Percentiles rank a stretch among this genome's conserved stretches.
phyloP scores from a whole-genome alignment of 2,797 vertebrate species.

The Petrocephalus schoutedeni region DNA sequence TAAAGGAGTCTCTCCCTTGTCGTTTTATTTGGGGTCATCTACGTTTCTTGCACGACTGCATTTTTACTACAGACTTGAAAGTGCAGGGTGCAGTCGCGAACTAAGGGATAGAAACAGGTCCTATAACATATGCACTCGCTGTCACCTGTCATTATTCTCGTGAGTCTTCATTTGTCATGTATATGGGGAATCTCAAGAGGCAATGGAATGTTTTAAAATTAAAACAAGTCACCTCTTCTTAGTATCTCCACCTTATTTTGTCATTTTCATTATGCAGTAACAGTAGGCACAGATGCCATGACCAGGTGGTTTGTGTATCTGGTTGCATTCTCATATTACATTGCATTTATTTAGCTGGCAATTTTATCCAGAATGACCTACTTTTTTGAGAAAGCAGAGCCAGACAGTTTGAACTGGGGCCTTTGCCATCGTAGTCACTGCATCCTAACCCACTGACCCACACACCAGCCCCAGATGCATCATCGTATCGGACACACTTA shows the following conservation, averaged over 20 bases:
- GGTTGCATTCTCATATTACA: not conserved
- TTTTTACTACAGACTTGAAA: not conserved
- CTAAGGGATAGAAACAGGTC: not conserved
- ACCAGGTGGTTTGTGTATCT: not conserved
- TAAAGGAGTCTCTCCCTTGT: not conserved
- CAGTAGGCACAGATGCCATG: not conserved
- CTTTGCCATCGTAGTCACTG: not conserved
- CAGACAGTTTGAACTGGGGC: not conserved
- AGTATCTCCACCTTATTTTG: not conserved
- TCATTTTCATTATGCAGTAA: not conserved
- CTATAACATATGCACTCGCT: not conserved
- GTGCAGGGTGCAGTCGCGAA: not conserved
- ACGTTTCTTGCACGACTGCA: not conserved
- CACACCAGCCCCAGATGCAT: not conserved
- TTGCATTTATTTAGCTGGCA: not conserved
- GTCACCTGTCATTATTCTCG: not conserved
- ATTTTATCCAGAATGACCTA: not conserved
- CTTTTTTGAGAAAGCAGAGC: not conserved
- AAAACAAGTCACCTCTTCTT: not conserved
- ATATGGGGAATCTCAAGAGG: not conserved
- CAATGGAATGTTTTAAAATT: not conserved
- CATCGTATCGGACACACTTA: not conserved
- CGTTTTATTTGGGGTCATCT: not conserved
- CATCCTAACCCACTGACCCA: not conserved
- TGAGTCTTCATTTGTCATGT: not conserved